Evolutionary conservation across 2,888 invertebrate genomes (phyloP), one percentile per base, ranked within the genome.

Genomic region (Dynastes tityus): DNA sequence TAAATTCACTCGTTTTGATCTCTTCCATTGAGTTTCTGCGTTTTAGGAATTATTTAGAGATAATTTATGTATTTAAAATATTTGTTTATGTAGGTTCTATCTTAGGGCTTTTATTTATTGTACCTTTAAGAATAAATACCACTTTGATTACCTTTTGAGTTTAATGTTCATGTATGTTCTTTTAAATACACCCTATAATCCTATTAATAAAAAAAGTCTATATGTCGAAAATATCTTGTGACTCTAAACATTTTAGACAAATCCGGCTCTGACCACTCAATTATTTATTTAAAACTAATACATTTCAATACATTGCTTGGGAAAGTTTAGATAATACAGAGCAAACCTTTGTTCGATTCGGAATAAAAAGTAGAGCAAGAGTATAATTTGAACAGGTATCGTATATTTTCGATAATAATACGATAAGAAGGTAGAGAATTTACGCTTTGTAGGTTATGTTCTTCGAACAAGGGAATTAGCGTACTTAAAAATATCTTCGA

Each of bases 221-320:
- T 3, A 45, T 8, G 40, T 8, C 8, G 40, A 45, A 45, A 45
- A 9, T 45, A 45, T 45, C 4, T 45, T 3, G 32, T 32, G 32
- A 32, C 32, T 32, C 4, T 45, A 45, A 6, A 45, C 2, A 45
- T 45, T 45, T 9, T 8, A 11, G 8, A 9, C n/a, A 16, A 55
- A 55, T 55, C 6, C 55, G 55, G 55, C 3, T 22, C 55, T 55
- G 55, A 1, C 16, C 55, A 6, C 22, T 55, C 55, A 55, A 55
- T 55, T 55, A 55, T n/a, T 55, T 55, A 22, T 16, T 16, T 16
- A 16, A 55, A 55, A 55, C 55, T 55, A 55, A 55, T 22, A 55
- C 22, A 9, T 55, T 53, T 0, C 53, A 55, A 55, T 22, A 55
- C 22, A 9, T 55, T 53, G 5, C 53, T 53, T 55, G 2, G 2